phyloP scores from a whole-genome alignment of 2,797 vertebrate genomes.

The Enteromius radiatus region DNA sequence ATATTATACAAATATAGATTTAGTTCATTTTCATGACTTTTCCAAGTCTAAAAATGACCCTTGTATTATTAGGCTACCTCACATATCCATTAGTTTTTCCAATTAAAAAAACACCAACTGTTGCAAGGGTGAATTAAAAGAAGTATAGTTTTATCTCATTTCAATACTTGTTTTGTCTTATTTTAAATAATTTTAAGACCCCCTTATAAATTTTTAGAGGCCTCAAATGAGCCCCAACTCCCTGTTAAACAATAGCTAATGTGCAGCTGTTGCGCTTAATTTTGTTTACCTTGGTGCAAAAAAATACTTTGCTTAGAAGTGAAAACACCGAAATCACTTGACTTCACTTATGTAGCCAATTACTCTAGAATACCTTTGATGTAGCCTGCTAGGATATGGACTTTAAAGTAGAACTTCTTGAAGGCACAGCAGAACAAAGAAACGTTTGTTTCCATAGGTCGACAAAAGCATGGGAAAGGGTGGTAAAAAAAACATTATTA shows the following conservation, averaged over 20 bases:
- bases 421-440: not conserved
- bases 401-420: not conserved
- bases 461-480: not conserved
- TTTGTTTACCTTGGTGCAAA: not conserved
- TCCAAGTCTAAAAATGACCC: not conserved
- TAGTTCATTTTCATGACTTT: not conserved
- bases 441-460: not conserved
- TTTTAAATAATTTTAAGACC: not conserved
- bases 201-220: not conserved
- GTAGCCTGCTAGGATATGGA: not conserved
- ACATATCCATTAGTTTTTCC: not conserved
- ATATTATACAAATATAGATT: not conserved
- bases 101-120: not conserved
- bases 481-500: not conserved
- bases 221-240: not conserved
- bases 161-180: not conserved
- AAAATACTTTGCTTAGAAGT: not conserved
- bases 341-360: not conserved
- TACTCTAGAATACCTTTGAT: too few species aligned
- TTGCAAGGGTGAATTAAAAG: not conserved
- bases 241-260: not conserved
- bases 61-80: not conserved
- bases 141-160: not conserved
- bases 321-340: not conserved
- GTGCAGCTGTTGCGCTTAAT: not conserved